A percentile compares a stretch with the other conserved stretches of the same genome.
Conservation (phyloP, 2,797 vertebrate species). For the Pterois miles region DNA sequence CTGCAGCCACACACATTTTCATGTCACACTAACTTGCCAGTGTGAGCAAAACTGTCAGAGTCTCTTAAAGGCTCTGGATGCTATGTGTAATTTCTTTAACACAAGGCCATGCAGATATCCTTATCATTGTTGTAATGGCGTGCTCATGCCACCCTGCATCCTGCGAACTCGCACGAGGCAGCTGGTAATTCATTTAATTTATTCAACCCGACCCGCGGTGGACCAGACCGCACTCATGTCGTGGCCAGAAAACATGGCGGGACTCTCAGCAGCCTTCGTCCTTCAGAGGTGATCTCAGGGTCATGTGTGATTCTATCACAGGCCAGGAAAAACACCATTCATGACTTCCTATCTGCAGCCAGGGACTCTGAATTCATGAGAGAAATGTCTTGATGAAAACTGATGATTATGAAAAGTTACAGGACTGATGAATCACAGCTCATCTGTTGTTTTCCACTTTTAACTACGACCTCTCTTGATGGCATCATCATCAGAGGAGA, state of each 20-base stretch:
- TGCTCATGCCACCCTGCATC: constrained; percentile 77
- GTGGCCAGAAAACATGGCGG: constrained; percentile 44
- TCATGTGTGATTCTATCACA: constrained; percentile 53
- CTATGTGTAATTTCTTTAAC: constrained; percentile 85
- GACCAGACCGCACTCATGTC: constrained; percentile 46
- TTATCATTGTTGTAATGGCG: constrained; percentile 76
- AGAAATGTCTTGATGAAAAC: neutral
- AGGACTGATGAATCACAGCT: neutral
- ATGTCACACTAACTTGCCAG: constrained; percentile 71
- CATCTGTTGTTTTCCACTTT: constrained; percentile 1
- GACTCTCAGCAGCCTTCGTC: constrained; percentile 62
- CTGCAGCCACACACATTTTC: constrained; percentile 62
- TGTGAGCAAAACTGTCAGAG: constrained; percentile 75
- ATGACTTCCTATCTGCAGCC: constrained; percentile 27
- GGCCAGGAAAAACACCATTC: constrained; percentile 37
- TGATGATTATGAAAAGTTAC: neutral
- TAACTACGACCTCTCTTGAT: constrained; percentile 8
- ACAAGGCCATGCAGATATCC: constrained; percentile 70
- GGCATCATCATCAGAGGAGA: constrained; percentile 30
- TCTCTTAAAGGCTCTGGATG: constrained; percentile 71
- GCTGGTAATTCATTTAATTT: constrained; percentile 84
- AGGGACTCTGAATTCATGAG: neutral
- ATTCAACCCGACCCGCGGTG: constrained; percentile 57
- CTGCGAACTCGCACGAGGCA: constrained; percentile 60
- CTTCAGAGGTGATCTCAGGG: constrained; percentile 68